Percentiles rank a stretch among this genome's conserved stretches.
phyloP scores from a whole-genome alignment of 1,140 invertebrate species.

The Nasonia vitripennis region DNA sequence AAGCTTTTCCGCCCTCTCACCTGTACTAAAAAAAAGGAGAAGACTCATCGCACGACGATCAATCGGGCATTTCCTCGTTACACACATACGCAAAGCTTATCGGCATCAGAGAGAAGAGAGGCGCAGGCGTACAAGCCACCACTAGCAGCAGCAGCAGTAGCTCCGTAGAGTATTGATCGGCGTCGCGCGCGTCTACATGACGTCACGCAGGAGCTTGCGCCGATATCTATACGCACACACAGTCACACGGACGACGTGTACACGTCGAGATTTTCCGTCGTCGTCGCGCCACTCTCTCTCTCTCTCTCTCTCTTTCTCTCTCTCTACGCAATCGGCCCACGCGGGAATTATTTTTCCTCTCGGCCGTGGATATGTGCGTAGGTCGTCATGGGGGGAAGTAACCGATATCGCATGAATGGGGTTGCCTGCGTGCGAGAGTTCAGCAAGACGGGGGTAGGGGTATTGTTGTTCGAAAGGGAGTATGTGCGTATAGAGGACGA shows the following conservation, averaged over 20 bases:
- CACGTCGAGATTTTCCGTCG: constrained; percentile 25
- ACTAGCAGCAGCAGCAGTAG: too few relatives aligned
- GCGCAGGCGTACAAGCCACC: neutral
- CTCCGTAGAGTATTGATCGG: constrained; percentile 40
- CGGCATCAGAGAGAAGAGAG: neutral
- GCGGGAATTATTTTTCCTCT: neutral
- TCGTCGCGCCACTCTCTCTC: neutral
- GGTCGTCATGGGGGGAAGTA: neutral
- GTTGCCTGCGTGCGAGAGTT: too few relatives aligned
- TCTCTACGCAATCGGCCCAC: neutral
- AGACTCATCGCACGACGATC: too few relatives aligned
- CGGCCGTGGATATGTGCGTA: neutral
- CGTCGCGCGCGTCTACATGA: neutral
- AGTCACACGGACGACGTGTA: neutral
- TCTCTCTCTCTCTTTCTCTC: neutral
- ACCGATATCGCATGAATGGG: too few relatives aligned
- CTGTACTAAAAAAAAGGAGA: too few relatives aligned
- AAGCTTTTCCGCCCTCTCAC: too few relatives aligned
- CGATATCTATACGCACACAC: neutral
- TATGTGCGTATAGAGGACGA: neutral
- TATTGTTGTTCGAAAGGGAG: neutral
- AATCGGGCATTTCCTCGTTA: constrained; percentile 2
- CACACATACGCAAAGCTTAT: neutral
- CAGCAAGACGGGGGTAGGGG: too few relatives aligned
- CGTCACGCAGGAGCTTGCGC: constrained; percentile 20